Conservation (phyloP, 2,113 vertebrate species). For the Myocastor coypus region DNA sequence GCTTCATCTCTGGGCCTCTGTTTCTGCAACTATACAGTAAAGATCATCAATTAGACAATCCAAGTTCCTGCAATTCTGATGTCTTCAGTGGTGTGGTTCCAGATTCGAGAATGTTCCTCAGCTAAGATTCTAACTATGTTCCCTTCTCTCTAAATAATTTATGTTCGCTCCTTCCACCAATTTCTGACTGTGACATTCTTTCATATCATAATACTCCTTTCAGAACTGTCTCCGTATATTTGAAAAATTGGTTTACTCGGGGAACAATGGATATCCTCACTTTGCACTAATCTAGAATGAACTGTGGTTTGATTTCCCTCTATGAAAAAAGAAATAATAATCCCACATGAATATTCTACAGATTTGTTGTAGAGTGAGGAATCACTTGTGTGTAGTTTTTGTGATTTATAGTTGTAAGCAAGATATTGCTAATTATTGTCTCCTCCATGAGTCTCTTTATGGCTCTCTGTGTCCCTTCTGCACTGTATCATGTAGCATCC, state of each 20-base stretch:
- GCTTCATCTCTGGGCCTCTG: neutral
- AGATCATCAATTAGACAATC: neutral
- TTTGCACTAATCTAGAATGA: neutral
- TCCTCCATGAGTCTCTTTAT: neutral
- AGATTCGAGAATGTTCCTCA: neutral
- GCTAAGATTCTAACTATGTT: neutral
- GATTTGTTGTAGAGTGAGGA: accelerated
- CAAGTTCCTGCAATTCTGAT: neutral
- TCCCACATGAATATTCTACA: too few species aligned
- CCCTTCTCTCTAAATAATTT: neutral
- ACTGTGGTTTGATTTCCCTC: neutral
- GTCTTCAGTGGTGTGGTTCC: neutral
- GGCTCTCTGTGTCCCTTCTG: too few species aligned
- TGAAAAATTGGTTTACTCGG: neutral
- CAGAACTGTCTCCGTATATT: neutral
- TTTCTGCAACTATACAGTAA: neutral
- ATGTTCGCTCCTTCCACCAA: neutral
- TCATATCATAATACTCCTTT: neutral
- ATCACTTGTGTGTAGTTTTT: neutral
- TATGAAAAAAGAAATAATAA: neutral
- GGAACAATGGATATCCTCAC: neutral
- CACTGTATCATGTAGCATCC: accelerated
- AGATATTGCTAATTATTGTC: accelerated
- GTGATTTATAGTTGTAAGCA: neutral
- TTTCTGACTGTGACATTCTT: neutral